Evolutionary conservation across 2,797 vertebrate species (phyloP), one percentile per base, ranked within the genome.

Genomic region (Neomorphus geoffroyi): DNA sequence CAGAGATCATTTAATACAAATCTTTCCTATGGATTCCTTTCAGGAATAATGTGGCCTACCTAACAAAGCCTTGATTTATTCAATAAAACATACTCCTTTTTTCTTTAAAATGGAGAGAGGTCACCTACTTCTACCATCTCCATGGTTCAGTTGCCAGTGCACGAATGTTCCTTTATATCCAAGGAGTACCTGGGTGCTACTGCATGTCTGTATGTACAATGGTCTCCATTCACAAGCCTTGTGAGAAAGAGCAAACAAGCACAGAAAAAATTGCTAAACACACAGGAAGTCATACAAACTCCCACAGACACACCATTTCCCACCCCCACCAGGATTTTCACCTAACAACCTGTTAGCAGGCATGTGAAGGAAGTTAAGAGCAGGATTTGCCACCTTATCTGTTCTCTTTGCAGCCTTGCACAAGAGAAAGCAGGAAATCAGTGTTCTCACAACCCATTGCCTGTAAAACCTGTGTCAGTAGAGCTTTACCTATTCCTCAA

Each of bases 11-110:
- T 86, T 84, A 95, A 64, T 89, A 84, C 79, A 79, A 95, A 90
- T 70, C 32, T 70, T 94, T 90, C 77, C 26, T 88, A 65, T 1
- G 0, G 74, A 93, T 92, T 94, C 71, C 81, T 81, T 87, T 71
- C 79, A 94, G 93, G 64, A 96, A 88, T 88, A 87, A 86, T 48
- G 60, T 86, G 90, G 80, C 90, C 88, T 96, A 81, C 66, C 90
- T 93, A 88, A 88, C 66, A 92, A 91, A 91, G 53, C 62, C 85
- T 93, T 87, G 85, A 78, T 90, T 88, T 94, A 41, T 78, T 90
- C 58, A 62, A 60, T 73, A 73, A 57, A 85, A 79, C 37, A 53
- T 30, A 64, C 15, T 78, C 39, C 18, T 79, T 81, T 83, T 87
- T 27, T 18, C 72, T 90, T 41, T 67, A 61, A 53, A 70, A 46